These are phyloP conservation scores for Teleogryllus occipitalis DNA, from an alignment of 1,140 invertebrate species.

Conservation along the genomic window DNA sequence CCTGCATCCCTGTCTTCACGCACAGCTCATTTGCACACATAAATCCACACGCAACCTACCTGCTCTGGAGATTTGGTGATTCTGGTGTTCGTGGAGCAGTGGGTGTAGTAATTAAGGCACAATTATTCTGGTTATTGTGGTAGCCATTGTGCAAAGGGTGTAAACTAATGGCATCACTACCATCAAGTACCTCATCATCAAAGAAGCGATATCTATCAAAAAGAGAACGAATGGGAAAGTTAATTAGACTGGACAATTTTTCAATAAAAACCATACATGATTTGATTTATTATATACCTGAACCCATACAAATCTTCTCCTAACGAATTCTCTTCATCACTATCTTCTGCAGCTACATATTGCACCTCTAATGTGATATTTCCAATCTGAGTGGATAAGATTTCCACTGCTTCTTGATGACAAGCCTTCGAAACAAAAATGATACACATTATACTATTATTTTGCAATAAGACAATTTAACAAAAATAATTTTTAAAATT, in stretches of 20 bases:
- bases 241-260: constrained; percentile 1
- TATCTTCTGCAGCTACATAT: constrained; percentile 62
- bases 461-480: constrained; percentile 6
- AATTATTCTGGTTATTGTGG: constrained; percentile 18
- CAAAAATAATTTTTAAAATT: too few relatives aligned
- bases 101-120: constrained; percentile 43
- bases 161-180: constrained; percentile 28
- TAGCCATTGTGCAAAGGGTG: constrained; percentile 29
- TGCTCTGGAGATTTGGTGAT: constrained; percentile 24
- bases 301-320: constrained; percentile 41
- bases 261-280: too few relatives aligned
- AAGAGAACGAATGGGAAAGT: background rate
- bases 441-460: constrained; percentile 13
- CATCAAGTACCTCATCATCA: constrained; percentile 35
- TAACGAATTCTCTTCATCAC: constrained; percentile 42
- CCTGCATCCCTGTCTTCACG: too few relatives aligned
- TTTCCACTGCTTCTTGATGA: constrained; percentile 64
- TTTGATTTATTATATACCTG: constrained; percentile 31
- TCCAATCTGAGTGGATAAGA: constrained; percentile 58
- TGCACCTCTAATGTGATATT: constrained; percentile 62
- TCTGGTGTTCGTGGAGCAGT: constrained; percentile 55
- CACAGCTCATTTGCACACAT: background rate
- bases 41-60: constrained; percentile 5
- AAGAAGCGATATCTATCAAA: constrained; percentile 41
- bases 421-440: constrained; percentile 40